Evolutionary conservation across 1,140 invertebrate genomes (phyloP), one percentile per base, ranked within the genome.

Genomic region (Eueides isabella): DNA sequence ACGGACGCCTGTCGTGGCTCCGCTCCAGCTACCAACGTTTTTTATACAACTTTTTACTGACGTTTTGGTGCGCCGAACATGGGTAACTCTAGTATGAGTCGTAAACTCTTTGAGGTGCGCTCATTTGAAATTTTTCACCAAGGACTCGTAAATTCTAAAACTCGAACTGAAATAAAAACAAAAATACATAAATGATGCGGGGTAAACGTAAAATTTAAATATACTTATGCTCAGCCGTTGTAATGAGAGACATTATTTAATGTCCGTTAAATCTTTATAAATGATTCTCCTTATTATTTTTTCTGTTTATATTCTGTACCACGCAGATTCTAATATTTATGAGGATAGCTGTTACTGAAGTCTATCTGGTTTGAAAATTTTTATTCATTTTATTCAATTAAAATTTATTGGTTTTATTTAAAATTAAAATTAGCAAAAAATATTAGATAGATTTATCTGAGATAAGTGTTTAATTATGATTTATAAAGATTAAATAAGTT

Each of bases 111-210:
- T 79, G 67, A 71, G 68, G 71, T 68, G 64, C 68, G 71, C 48
- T 71, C 71, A 67, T 76, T 75, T 71, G 65, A 79, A 76, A 71
- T 71, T 75, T 78, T 71, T 78, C 26, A 64, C 69, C 68, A 62
- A 67, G 64, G 48, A 71, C 68, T 71, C 23, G 26, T 62, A 26
- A 72, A 72, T 38, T 23, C 31, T 30, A 48, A 68, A 67, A 67
- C 33, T 6, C 33, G 19, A 44, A 31, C 48, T 69, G 23, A 67
- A 67, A n/a, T n/a, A n/a, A n/a, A 67, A 67, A 63, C 33, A 14
- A 63, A 73, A 73, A 67, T 19, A 28, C 61, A 23, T 48, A 74
- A 69, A 69, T 62, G 69, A 55, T 55, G 33, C 28, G 16, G 35
- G 28, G 14, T 16, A 44, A 61, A 63, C n/a, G 55, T 64, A 65